Conservation (phyloP, 1,140 invertebrate species). For the Papilio glaucus region DNA sequence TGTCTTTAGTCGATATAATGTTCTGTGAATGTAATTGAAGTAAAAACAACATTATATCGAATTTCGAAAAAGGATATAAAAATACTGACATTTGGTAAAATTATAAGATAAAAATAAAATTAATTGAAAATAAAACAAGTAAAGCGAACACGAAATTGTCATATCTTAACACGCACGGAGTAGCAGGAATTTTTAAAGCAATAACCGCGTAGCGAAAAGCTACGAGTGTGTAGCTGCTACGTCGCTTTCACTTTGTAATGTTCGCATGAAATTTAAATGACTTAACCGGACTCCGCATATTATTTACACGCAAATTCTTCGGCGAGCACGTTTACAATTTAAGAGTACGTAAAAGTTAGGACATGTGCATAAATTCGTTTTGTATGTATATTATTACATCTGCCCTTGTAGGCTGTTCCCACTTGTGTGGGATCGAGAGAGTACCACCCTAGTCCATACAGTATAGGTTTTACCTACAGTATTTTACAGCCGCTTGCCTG, state of each 20-base stretch:
- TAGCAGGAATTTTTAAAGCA: constrained; percentile 5
- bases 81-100: neutral
- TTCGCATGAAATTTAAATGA: constrained; percentile 12
- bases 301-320: neutral
- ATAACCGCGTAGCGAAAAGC: constrained; percentile 8
- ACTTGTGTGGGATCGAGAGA: too few species aligned
- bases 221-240: neutral
- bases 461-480: too few species aligned
- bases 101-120: neutral
- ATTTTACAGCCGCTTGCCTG: too few species aligned
- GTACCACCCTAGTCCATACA: too few species aligned
- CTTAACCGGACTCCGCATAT: neutral
- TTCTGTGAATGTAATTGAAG: too few species aligned
- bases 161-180: neutral
- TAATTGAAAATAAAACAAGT: neutral
- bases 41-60: too few species aligned
- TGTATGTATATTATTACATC: neutral
- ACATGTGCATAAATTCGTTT: neutral
- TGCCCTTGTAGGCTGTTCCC: too few species aligned
- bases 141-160: neutral
- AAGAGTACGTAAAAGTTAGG: neutral
- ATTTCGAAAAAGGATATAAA: too few species aligned
- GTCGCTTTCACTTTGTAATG: constrained; percentile 3
- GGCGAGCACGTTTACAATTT: neutral
- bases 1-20: too few species aligned